These are phyloP conservation scores for Halesus radiatus DNA, from an alignment of 1,140 invertebrate species.

Conservation along the genomic window DNA sequence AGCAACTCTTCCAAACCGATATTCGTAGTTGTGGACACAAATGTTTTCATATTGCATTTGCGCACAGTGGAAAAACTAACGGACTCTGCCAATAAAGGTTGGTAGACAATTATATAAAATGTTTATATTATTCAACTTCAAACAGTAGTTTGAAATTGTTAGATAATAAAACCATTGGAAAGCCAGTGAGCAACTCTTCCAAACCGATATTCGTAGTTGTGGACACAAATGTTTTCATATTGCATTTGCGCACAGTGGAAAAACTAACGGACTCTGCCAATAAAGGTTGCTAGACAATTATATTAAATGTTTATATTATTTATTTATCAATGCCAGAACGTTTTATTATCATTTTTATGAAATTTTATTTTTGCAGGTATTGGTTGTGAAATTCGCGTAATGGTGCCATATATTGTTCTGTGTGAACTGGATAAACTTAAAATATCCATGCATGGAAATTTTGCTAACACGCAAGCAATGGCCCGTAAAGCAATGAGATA, in stretches of 20 bases:
- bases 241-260: slow-evolving; percentile 24
- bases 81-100: neutral
- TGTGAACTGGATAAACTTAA: slow-evolving; percentile 43
- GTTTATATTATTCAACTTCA: neutral
- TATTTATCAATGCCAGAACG: too few species aligned
- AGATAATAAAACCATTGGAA: slow-evolving; percentile 7
- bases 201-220: slow-evolving; percentile 23
- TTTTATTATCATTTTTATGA: neutral
- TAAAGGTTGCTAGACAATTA: neutral
- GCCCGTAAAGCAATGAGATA: slow-evolving; percentile 38
- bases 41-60: slow-evolving; percentile 32
- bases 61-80: slow-evolving; percentile 16
- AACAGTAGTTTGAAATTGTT: slow-evolving; percentile 13
- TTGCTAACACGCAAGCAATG: slow-evolving; percentile 5
- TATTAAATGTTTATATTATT: neutral
- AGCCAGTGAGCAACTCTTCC: neutral
- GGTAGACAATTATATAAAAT: too few species aligned
- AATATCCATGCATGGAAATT: neutral
- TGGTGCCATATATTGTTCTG: slow-evolving; percentile 32
- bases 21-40: slow-evolving; percentile 36
- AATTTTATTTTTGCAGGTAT: slow-evolving; percentile 15
- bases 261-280: neutral
- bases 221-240: slow-evolving; percentile 37
- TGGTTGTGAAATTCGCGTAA: neutral
- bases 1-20: neutral